Conservation (phyloP, 2,797 vertebrate genomes). For the Lithobates pipiens region DNA sequence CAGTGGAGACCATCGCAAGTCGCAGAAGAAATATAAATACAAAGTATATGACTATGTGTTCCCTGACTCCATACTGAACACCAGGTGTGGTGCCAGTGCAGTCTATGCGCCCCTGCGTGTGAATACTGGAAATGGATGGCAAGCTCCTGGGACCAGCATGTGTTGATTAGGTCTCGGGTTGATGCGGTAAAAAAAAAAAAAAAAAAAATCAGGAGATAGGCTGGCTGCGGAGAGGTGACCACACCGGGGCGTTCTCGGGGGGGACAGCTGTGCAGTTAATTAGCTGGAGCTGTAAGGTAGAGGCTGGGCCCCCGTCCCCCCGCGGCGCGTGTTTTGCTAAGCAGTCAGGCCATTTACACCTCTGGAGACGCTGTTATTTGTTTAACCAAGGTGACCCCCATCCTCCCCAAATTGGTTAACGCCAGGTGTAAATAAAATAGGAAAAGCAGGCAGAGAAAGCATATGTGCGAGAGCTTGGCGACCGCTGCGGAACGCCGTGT, state of each 20-base stretch:
- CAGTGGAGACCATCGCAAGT: too few species aligned
- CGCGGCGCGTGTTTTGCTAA: conserved; percentile 19
- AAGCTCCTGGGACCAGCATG: conserved; percentile 28
- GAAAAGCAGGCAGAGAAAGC: neutral
- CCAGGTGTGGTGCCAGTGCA: too few species aligned
- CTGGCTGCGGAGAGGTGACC: neutral
- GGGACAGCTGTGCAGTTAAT: conserved; percentile 41
- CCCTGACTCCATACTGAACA: too few species aligned
- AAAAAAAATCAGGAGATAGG: too few species aligned
- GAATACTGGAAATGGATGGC: conserved; percentile 5
- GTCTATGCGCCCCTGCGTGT: too few species aligned
- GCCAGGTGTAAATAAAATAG: conserved; percentile 10
- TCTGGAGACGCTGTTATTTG: conserved; percentile 37
- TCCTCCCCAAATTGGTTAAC: conserved; percentile 28
- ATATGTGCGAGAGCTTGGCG: too few species aligned
- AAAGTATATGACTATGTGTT: too few species aligned
- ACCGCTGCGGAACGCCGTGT: too few species aligned
- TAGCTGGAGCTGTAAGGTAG: conserved; percentile 37
- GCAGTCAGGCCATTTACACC: conserved; percentile 51
- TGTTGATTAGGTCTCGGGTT: conserved; percentile 25
- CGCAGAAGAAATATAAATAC: too few species aligned
- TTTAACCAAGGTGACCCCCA: conserved; percentile 51
- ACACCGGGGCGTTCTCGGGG: neutral
- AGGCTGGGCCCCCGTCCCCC: neutral
- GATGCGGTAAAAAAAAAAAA: neutral